A percentile compares a stretch with the other conserved stretches of the same genome.
Conservation (phyloP, 2,888 invertebrate genomes). For the Trachelus iudaicus region DNA sequence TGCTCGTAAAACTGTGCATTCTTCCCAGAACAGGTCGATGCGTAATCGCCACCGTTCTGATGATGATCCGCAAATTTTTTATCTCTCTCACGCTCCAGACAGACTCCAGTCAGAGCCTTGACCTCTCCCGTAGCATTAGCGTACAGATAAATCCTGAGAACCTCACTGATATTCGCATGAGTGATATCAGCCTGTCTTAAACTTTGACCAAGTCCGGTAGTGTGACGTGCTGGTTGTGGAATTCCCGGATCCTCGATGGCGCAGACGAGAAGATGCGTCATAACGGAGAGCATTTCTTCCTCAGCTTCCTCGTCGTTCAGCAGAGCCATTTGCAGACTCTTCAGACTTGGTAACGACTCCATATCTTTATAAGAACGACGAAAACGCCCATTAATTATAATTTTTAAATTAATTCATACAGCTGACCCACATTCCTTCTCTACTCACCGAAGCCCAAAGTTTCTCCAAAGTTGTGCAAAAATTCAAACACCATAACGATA, state of each 20-base stretch:
- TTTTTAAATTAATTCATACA: neutral
- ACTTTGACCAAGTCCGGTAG: constrained; percentile 91
- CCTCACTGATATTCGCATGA: constrained; percentile 90
- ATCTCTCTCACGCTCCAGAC: constrained; percentile 84
- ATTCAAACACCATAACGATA: constrained; percentile 95
- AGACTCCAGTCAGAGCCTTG: constrained; percentile 82
- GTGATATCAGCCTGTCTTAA: constrained; percentile 90
- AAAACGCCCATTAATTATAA: neutral
- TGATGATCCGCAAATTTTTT: constrained; percentile 86
- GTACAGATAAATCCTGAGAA: constrained; percentile 90
- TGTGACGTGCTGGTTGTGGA: constrained; percentile 88
- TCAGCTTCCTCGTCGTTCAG: constrained; percentile 84
- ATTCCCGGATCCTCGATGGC: constrained; percentile 95
- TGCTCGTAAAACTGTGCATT: constrained; percentile 84
- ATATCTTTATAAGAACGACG: constrained; percentile 70
- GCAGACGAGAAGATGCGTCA: constrained; percentile 90
- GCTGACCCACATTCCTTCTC: neutral
- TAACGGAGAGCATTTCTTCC: constrained; percentile 87
- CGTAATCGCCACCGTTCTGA: constrained; percentile 78
- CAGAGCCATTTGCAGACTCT: constrained; percentile 87
- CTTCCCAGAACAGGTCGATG: constrained; percentile 76
- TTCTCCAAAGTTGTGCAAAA: constrained; percentile 95
- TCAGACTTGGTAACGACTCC: constrained; percentile 87
- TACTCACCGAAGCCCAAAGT: constrained; percentile 90
- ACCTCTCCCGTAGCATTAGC: constrained; percentile 90